Base-by-base conservation (phyloP, 2,113 vertebrate genomes). In the Mustelus asterias region DNA sequence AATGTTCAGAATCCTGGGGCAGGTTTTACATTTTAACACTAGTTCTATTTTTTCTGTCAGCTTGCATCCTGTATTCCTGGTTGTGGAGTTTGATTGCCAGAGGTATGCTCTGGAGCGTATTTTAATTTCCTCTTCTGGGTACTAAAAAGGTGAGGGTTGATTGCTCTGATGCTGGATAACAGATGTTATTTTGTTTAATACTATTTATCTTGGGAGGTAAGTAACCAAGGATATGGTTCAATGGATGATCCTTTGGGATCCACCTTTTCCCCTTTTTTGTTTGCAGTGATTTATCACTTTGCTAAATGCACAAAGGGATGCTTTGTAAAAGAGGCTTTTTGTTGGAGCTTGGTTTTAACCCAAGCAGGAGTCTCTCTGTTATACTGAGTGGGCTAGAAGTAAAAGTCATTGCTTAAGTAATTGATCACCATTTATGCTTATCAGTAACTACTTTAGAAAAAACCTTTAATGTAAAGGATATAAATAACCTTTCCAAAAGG, bases 171-270 rank as follows among this genome's bases (percentile, higher is more conserved):
- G 94, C 69, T 54, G 67, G 67, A 33, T 72, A 95, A 72, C 94
- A 95, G 94, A 95, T 95, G 94, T 95, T 95, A 72, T 95, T 95
- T 72, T 95, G 94, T 72, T 72, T 29, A 44, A 72, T 70, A 95
- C 44, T 95, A 70, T 72, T 44, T 72, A 70, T 95, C 94, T 72
- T 95, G 67, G 67, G 44, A 70, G 94, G 94, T 54, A 76, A 26
- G 94, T 72, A 72, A 95, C 69, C 94, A 95, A 95, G 69, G 69
- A 95, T 72, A 95, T 95, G 69, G 94, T 95, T 95, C 67, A 95
- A 72, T 72, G 69, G 69, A 95, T 54, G 94, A 48, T 72, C 94
- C 94, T 95, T 72, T 95, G 94, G 94, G 94, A 70, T 95, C 67
- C 44, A 54, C 94, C 44, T 54, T 95, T 72, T 76, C 94, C 69